These are phyloP conservation scores for Camponotus pennsylvanicus DNA, from an alignment of 1,140 invertebrate species.

Conservation along the genomic window DNA sequence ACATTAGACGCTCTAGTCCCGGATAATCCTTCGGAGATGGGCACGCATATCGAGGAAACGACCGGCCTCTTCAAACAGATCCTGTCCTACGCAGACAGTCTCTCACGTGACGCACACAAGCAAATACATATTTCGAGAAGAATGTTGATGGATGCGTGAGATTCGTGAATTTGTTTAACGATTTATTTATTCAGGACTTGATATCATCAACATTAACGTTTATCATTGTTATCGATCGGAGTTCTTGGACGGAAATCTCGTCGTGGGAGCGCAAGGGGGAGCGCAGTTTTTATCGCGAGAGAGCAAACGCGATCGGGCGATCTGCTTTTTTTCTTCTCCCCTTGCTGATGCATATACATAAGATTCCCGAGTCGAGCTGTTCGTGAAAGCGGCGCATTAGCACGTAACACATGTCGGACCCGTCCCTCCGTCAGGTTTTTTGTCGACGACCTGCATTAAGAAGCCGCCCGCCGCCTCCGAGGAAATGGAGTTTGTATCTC, in stretches of 20 bases:
- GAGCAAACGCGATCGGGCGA: slow-evolving; percentile 12
- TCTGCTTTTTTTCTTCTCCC: background rate
- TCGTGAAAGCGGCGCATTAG: slow-evolving; percentile 66
- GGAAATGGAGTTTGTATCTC: slow-evolving; percentile 66
- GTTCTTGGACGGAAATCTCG: background rate
- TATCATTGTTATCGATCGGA: background rate
- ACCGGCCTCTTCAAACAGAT: slow-evolving; percentile 11
- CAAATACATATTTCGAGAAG: background rate
- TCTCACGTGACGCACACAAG: background rate
- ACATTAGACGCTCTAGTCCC: slow-evolving; percentile 41
- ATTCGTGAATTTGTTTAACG: background rate
- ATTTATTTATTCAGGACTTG: background rate
- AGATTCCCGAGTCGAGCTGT: slow-evolving; percentile 42
- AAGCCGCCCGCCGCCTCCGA: slow-evolving; percentile 25
- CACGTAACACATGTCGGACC: slow-evolving; percentile 68
- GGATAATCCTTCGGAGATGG: slow-evolving; percentile 64
- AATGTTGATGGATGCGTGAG: background rate
- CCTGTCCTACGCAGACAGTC: slow-evolving; percentile 20
- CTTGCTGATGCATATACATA: background rate
- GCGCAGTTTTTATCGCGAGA: background rate
- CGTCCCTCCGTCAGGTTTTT: slow-evolving; percentile 49
- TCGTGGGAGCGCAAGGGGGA: background rate
- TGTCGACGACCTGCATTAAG: slow-evolving; percentile 43
- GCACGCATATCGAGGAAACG: background rate
- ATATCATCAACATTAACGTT: background rate